These are phyloP conservation scores for Bostrychus sinensis DNA, from an alignment of 2,113 vertebrate genomes.

Conservation along the genomic window DNA sequence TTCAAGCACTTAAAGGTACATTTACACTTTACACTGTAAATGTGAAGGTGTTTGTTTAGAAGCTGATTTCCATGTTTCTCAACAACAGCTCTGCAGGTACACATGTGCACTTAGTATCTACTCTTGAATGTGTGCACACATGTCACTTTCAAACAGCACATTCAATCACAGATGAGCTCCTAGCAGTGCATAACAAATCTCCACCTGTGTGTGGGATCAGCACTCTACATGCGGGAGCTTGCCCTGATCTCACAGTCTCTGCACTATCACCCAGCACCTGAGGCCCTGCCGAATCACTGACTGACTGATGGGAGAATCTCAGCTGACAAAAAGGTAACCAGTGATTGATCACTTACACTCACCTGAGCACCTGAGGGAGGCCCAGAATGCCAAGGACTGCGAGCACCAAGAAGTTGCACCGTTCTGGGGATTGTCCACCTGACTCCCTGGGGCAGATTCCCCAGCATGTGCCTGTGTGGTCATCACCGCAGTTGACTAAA, in stretches of 20 bases:
- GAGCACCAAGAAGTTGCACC: constrained; percentile 45
- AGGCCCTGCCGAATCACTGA: constrained; percentile 64
- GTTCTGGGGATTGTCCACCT: constrained; percentile 66
- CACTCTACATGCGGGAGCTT: constrained; percentile 73
- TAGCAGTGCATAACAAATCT: constrained; percentile 75
- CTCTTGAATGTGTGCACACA: background rate
- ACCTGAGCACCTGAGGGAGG: constrained; percentile 73
- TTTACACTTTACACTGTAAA: background rate
- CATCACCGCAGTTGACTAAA: constrained; percentile 39
- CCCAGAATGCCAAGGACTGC: constrained; percentile 45
- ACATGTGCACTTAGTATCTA: background rate
- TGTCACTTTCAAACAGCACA: constrained; percentile 54
- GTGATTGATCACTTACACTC: constrained; percentile 71
- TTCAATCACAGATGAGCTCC: constrained; percentile 72
- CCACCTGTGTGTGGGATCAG: constrained; percentile 76
- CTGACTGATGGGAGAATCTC: constrained; percentile 72
- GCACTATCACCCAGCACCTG: constrained; percentile 71
- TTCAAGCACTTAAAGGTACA: background rate
- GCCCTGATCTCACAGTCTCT: constrained; percentile 68
- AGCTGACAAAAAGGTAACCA: constrained; percentile 66
- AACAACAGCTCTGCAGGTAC: constrained; percentile 4
- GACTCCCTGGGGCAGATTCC: constrained; percentile 69
- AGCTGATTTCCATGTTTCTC: background rate
- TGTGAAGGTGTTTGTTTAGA: too few species aligned
- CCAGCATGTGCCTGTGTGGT: constrained; percentile 51